These are phyloP conservation scores for Austrolebias charrua DNA, from an alignment of 2,797 vertebrate species.

Conservation along the genomic window DNA sequence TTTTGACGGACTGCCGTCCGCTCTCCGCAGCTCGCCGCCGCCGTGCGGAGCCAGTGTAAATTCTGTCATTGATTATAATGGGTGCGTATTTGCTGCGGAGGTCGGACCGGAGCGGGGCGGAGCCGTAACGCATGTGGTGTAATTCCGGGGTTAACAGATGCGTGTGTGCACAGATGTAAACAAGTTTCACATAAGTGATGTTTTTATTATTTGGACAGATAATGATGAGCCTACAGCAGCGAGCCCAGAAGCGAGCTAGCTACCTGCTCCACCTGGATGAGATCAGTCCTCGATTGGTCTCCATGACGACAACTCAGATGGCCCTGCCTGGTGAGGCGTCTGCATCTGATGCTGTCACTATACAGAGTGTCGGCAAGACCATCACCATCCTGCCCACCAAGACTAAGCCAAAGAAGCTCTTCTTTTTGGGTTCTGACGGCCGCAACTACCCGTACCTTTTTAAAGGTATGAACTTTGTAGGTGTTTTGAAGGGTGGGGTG, in stretches of 20 bases:
- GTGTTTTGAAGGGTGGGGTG: too few relatives aligned
- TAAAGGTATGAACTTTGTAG: conserved; percentile 82
- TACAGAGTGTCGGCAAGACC: conserved; percentile 93
- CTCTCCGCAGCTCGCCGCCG: too few relatives aligned
- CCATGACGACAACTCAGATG: conserved; percentile 93
- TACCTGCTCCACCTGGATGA: conserved; percentile 92
- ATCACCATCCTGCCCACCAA: conserved; percentile 98
- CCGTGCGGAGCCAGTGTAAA: too few relatives aligned
- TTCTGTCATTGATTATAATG: too few relatives aligned
- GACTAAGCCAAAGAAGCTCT: conserved; percentile 98
- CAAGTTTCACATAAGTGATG: neutral
- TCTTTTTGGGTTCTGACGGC: conserved; percentile 95
- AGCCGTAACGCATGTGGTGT: too few relatives aligned
- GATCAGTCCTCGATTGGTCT: conserved; percentile 93
- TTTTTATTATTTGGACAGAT: conserved; percentile 75
- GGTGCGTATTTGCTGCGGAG: too few relatives aligned
- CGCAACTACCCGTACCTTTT: conserved; percentile 96
- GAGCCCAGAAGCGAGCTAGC: conserved; percentile 94
- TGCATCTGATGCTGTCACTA: conserved; percentile 91
- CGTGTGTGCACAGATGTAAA: too few relatives aligned
- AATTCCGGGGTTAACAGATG: too few relatives aligned
- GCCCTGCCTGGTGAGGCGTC: conserved; percentile 95
- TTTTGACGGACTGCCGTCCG: too few relatives aligned
- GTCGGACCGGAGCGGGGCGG: too few relatives aligned
- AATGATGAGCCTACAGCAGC: conserved; percentile 96